phyloP scores from a whole-genome alignment of 2,797 vertebrate genomes.

The Dendrocincla tyrannina region DNA sequence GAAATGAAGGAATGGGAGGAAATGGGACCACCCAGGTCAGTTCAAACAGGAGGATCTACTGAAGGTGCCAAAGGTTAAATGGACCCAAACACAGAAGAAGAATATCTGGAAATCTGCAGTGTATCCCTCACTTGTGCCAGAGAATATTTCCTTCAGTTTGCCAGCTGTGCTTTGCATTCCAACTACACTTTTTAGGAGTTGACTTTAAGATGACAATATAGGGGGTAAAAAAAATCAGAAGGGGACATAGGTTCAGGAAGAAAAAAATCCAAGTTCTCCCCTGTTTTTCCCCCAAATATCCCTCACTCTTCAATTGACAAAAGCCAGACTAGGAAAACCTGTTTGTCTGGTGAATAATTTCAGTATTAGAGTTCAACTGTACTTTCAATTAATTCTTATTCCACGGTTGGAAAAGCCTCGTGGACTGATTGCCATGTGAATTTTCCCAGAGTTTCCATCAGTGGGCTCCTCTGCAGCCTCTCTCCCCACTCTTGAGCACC shows the following conservation, averaged over 20 bases:
- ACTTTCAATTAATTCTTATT: not conserved
- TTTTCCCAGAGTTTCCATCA: not conserved
- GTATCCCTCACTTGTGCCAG: not conserved
- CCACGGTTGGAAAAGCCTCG: fast-evolving
- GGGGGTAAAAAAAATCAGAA: not conserved
- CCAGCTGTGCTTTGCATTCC: not conserved
- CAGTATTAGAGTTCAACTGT: not conserved
- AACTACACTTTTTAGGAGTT: not conserved
- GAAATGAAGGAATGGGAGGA: not conserved
- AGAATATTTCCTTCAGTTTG: not conserved
- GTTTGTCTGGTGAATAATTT: not conserved
- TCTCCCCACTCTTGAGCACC: not conserved
- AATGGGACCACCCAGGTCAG: not conserved
- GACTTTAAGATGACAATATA: not conserved
- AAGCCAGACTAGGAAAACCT: not conserved
- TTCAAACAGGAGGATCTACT: not conserved
- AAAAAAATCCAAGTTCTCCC: not conserved
- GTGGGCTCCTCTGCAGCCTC: not conserved
- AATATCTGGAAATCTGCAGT: not conserved
- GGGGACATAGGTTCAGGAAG: not conserved
- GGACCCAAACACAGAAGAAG: not conserved
- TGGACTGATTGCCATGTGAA: not conserved
- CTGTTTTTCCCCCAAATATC: fast-evolving
- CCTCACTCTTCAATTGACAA: not conserved
- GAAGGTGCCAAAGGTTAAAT: not conserved